Conservation (phyloP, 2,888 invertebrate genomes). For the Cryptocephalus moraei region DNA sequence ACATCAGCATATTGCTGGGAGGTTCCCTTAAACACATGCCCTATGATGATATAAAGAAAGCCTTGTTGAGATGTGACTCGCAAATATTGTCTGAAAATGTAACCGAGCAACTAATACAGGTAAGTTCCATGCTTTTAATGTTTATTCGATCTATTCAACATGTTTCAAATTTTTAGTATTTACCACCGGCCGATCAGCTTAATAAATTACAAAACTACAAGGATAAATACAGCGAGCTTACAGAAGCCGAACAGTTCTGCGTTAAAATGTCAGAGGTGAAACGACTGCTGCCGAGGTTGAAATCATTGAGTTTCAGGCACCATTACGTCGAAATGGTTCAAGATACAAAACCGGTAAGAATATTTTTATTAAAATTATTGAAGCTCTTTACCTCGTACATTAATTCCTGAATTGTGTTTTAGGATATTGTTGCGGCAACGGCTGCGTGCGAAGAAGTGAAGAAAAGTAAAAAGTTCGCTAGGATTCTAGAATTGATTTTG, state of each 20-base stretch:
- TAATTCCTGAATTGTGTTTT: conserved; percentile 16
- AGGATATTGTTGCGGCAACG: conserved; percentile 89
- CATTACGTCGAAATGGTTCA: conserved; percentile 77
- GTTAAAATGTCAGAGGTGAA: conserved; percentile 85
- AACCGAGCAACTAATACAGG: conserved; percentile 77
- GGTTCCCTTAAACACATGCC: conserved; percentile 78
- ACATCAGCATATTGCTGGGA: conserved; percentile 74
- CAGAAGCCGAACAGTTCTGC: conserved; percentile 92
- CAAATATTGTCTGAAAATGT: conserved; percentile 75
- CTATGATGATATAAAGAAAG: conserved; percentile 70
- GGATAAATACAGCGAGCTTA: conserved; percentile 66
- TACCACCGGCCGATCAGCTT: conserved; percentile 86
- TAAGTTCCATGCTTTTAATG: conserved; percentile 15
- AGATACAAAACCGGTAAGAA: conserved; percentile 75
- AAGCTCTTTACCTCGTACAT: conserved; percentile 2
- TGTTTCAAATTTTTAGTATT: conserved; percentile 47
- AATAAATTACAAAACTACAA: conserved; percentile 73
- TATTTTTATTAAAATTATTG: not conserved
- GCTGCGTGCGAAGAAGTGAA: conserved; percentile 93
- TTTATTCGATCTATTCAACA: conserved; percentile 2
- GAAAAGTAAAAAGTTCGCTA: conserved; percentile 80
- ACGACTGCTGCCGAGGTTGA: conserved; percentile 71
- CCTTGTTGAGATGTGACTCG: conserved; percentile 80
- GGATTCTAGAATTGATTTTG: conserved; percentile 79
- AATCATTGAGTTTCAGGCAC: conserved; percentile 83